Evolutionary conservation across 2,113 vertebrate species (phyloP).

Genomic region (Meriones unguiculatus): DNA sequence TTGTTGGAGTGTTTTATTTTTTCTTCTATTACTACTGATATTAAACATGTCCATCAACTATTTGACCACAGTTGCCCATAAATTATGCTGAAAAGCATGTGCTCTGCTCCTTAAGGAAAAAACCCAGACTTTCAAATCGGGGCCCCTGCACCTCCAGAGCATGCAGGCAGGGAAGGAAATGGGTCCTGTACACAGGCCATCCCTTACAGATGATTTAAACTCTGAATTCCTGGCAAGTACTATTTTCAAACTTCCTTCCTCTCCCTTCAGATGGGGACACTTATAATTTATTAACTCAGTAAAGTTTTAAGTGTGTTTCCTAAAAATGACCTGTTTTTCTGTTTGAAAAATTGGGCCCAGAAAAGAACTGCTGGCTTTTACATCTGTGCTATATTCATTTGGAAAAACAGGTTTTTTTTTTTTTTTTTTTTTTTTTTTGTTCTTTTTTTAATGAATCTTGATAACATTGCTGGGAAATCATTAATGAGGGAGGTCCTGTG

Average conservation of each 20-base stretch:
- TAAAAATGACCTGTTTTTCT: slow-evolving; percentile 43
- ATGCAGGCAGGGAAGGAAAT: neutral
- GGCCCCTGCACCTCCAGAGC: neutral
- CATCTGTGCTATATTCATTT: neutral
- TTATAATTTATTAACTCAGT: slow-evolving; percentile 53
- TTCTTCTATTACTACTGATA: neutral
- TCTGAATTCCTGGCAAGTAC: slow-evolving; percentile 33
- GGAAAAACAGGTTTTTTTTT: slow-evolving; percentile 1
- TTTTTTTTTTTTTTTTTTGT: too few species aligned
- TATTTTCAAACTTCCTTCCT: slow-evolving; percentile 15
- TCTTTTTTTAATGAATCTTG: neutral
- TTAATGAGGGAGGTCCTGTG: neutral
- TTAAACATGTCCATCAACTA: neutral
- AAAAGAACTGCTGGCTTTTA: neutral
- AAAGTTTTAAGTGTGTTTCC: slow-evolving; percentile 39
- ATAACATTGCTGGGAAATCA: neutral
- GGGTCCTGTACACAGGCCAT: neutral
- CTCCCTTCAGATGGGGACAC: neutral
- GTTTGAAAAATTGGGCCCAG: neutral
- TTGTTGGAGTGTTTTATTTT: neutral
- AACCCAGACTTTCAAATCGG: neutral
- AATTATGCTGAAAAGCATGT: neutral
- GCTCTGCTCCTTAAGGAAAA: neutral
- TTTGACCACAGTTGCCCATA: neutral
- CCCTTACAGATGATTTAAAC: slow-evolving; percentile 47